Percentiles rank a stretch among this genome's conserved stretches.
Evolutionary conservation across 2,113 vertebrate species (phyloP).

Genomic region (Papio anubis): DNA sequence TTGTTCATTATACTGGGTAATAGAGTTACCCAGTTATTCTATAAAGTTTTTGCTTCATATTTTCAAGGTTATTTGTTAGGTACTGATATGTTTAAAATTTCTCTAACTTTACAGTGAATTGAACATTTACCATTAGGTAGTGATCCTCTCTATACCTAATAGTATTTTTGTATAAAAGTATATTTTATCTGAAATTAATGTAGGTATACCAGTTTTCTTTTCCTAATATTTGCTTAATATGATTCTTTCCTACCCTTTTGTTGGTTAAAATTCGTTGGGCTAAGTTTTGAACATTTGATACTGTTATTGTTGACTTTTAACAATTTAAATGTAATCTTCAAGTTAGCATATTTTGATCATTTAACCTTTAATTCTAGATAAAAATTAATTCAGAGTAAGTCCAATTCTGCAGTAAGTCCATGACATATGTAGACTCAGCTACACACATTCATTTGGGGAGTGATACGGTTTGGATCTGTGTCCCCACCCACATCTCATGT

Average conservation of each 20-base stretch:
- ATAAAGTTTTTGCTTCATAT: background rate
- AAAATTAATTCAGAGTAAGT: constrained; percentile 30
- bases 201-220: background rate
- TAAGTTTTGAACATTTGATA: constrained; percentile 9
- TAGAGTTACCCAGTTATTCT: background rate
- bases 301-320: background rate
- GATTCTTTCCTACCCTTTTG: background rate
- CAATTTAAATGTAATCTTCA: background rate
- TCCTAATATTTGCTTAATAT: background rate
- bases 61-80: background rate
- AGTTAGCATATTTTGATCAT: constrained; percentile 35
- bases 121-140: background rate
- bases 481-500: too few relatives aligned
- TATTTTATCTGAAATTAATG: constrained; percentile 11
- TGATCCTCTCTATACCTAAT: background rate
- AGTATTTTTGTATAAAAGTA: background rate
- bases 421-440: background rate
- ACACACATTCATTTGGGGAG: background rate
- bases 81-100: background rate
- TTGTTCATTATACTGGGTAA: background rate
- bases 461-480: background rate
- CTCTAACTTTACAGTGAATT: background rate
- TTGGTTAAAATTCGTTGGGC: background rate
- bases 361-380: constrained; percentile 15
- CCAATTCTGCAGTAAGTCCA: background rate